Conservation (phyloP, 2,888 invertebrate genomes). For the Rugalucina vietnamica region DNA sequence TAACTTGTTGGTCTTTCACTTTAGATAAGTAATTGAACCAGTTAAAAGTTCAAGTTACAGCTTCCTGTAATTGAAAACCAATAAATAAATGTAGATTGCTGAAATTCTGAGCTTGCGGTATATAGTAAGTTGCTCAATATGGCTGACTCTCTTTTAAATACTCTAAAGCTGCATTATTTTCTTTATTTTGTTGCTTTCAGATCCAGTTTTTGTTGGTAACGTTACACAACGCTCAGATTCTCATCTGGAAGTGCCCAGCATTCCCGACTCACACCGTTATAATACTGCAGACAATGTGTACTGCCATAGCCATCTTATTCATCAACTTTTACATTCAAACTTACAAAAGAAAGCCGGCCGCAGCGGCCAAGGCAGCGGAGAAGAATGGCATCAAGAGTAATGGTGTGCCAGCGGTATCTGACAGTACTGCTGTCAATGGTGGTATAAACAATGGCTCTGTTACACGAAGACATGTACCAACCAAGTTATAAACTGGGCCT, state of each 20-base stretch:
- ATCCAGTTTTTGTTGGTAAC: constrained; percentile 61
- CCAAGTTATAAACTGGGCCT: neutral
- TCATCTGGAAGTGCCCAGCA: constrained; percentile 47
- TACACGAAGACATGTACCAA: neutral
- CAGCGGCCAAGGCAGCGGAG: neutral
- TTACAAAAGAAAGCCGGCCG: constrained; percentile 10
- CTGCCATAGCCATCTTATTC: constrained; percentile 46
- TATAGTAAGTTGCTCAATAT: no score
- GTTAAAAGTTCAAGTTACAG: no score
- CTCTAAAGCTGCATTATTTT: no score
- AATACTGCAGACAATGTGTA: constrained; percentile 44
- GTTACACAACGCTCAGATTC: constrained; percentile 52
- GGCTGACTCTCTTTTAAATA: no score
- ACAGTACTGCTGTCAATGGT: neutral
- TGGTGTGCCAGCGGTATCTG: no score
- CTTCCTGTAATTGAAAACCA: no score
- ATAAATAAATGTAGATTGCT: no score
- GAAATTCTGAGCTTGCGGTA: no score
- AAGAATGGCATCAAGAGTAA: neutral
- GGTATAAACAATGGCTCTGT: neutral
- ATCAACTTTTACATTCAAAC: constrained; percentile 59
- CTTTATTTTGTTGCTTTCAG: no score
- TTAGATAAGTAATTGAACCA: no score
- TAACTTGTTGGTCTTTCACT: no score
- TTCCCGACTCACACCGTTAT: constrained; percentile 48